These are phyloP conservation scores for Mycteria americana DNA, from an alignment of 2,797 vertebrate genomes.

Conservation along the genomic window DNA sequence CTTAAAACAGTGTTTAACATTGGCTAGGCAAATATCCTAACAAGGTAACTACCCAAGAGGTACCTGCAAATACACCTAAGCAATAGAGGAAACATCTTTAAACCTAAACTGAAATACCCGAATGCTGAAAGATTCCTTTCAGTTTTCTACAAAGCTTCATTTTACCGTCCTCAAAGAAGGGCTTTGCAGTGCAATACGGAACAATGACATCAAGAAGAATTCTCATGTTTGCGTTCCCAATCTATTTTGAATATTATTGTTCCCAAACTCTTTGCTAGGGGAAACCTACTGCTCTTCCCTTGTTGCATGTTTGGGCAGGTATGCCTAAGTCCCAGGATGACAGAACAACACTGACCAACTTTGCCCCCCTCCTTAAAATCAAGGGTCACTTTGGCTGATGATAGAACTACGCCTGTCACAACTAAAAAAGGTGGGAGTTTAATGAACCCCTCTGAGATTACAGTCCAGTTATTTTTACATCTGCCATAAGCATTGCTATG, in stretches of 20 bases:
- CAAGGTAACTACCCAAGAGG: background rate
- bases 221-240: fast-evolving
- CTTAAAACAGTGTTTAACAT: background rate
- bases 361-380: background rate
- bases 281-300: background rate
- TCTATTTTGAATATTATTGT: background rate
- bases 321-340: background rate
- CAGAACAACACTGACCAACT: background rate
- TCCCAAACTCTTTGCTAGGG: background rate
- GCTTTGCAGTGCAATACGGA: background rate
- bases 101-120: background rate
- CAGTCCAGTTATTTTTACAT: background rate
- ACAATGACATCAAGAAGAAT: background rate
- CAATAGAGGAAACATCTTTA: background rate
- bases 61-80: background rate
- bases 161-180: background rate
- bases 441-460: background rate
- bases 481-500: background rate
- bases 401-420: background rate
- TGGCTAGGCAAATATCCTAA: background rate
- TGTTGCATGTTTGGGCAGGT: background rate
- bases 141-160: background rate
- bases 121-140: background rate
- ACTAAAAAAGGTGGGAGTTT: background rate
- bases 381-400: background rate